These are phyloP conservation scores for Arenaria interpres DNA, from an alignment of 2,113 vertebrate species.

Conservation along the genomic window DNA sequence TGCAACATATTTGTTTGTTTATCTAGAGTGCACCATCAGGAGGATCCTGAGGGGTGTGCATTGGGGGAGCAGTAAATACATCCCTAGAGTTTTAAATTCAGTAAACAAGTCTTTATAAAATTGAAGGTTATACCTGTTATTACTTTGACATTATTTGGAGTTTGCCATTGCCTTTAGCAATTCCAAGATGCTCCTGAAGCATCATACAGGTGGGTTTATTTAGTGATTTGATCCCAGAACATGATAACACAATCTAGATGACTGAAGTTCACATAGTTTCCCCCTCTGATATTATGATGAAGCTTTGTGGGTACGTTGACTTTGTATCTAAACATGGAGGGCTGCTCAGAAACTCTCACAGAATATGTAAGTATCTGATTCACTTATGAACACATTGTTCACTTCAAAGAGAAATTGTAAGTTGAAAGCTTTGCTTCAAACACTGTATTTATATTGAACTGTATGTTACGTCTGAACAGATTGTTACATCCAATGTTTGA, in stretches of 20 bases:
- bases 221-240: neutral
- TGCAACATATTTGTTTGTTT: neutral
- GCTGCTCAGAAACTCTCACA: neutral
- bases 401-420: neutral
- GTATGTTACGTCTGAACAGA: neutral
- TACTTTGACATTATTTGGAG: accelerated
- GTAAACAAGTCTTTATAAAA: neutral
- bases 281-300: neutral
- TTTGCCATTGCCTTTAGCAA: neutral
- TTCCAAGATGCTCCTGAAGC: neutral
- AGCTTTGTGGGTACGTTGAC: neutral
- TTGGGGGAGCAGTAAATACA: neutral
- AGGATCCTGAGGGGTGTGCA: accelerated
- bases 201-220: neutral
- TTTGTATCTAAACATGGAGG: neutral
- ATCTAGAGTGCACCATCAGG: neutral
- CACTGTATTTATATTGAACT: neutral
- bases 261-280: neutral
- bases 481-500: neutral
- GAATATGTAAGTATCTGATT: neutral
- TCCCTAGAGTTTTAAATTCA: neutral
- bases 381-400: neutral
- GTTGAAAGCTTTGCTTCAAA: neutral
- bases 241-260: neutral
- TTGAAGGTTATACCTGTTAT: accelerated